Base-by-base conservation (phyloP, 2,888 invertebrate species). In the Cataglyphis altisquamis region DNA sequence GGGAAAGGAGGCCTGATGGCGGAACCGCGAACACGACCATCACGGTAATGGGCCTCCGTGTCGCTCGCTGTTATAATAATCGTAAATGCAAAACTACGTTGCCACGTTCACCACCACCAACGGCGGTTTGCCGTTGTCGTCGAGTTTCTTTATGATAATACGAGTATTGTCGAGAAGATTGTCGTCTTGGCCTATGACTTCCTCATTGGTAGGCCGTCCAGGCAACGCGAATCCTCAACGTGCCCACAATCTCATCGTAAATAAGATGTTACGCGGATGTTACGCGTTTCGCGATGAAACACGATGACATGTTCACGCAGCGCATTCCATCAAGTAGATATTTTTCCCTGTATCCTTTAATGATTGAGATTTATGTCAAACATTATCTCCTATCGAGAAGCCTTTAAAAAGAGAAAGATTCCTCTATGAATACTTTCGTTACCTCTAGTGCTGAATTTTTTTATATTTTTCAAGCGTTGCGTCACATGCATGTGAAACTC, bases 41-140 rank as follows among this genome's bases (percentile, higher is more conserved):
- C 84, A 70, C 45, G 41, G 62, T 88, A 88, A 86, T 85, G 75
- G 85, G 78, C 52, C 68, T 70, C 86, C 57, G 72, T 52, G n/a
- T 52, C 82, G 83, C 48, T 72, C 64, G 82, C 57, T 77, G 82
- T 89, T 87, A 81, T 84, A 89, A 87, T 89, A 89, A 89, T 86
- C 87, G 88, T 84, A 87, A 88, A 87, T 88, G 88, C 82, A 66
- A 82, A 83, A 78, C 84, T 86, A 70, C 77, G 63, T 62, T 73
- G 36, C 60, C 72, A 72, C 25, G 25, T 25, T 25, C 25, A 25
- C 25, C 25, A 25, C 77, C 74, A 36, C 29, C 18, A 36, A 15
- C 73, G 32, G 63, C 3, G n/a, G 41, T 29, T 21, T 21, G n/a
- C 39, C n/a, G n/a, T 10, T 18, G 21, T 72, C 25, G 57, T 29